phyloP scores from a whole-genome alignment of 1,140 invertebrate species.

The Bathynomus jamesi region DNA sequence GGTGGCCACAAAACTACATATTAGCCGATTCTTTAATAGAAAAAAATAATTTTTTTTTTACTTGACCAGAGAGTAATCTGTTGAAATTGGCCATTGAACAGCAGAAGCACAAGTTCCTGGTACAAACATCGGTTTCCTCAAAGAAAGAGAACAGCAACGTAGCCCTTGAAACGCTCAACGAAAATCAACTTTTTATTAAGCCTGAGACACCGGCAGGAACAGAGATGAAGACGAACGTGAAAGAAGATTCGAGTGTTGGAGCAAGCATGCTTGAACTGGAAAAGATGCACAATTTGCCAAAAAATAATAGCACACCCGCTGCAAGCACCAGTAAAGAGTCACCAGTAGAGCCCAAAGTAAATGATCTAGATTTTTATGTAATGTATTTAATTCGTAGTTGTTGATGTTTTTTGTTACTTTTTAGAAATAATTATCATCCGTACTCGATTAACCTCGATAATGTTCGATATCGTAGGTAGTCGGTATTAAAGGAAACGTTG shows the following conservation, averaged over 20 bases:
- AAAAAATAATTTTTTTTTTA: neutral
- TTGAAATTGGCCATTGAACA: constrained; percentile 55
- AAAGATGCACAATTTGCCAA: neutral
- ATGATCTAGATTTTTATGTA: too few species aligned
- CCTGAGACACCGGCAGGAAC: neutral
- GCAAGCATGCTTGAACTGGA: neutral
- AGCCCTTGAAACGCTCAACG: neutral
- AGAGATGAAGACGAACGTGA: neutral
- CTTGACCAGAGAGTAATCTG: constrained; percentile 46
- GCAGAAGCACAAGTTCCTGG: constrained; percentile 54
- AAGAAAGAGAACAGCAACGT: neutral
- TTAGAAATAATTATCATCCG: too few species aligned
- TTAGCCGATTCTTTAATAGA: neutral
- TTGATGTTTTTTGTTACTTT: too few species aligned
- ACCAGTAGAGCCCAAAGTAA: too few species aligned
- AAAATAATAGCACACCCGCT: too few species aligned
- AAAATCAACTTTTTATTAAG: too few species aligned
- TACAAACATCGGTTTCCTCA: constrained; percentile 27
- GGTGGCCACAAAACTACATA: neutral
- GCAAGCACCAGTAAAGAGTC: too few species aligned
- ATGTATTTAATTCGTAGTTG: too few species aligned
- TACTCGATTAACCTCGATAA: too few species aligned
- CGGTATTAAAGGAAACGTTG: constrained; percentile 13
- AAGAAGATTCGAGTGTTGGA: neutral
- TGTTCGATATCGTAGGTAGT: neutral